phyloP scores from a whole-genome alignment of 2,113 vertebrate genomes.

The human region GRCh38 chr2:34127501-34128000 shows the following conservation, averaged over 20 bases:
- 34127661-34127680: neutral
- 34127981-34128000: no score
- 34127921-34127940: no score
- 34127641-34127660: neutral
- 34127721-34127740: neutral
- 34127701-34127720: neutral
- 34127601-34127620: neutral
- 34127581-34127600: neutral
- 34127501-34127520: neutral
- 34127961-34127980: no score
- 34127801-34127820: neutral
- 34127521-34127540: neutral
- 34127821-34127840: no score
- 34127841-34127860: no score
- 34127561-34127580: neutral
- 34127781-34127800: neutral
- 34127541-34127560: neutral
- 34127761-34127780: neutral
- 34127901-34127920: no score
- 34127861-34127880: no score
- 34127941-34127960: no score
- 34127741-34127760: neutral
- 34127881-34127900: no score
- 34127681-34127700: neutral
- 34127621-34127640: neutral